These are phyloP conservation scores for Intellagama lesueurii DNA, from an alignment of 2,797 vertebrate genomes.

Conservation along the genomic window DNA sequence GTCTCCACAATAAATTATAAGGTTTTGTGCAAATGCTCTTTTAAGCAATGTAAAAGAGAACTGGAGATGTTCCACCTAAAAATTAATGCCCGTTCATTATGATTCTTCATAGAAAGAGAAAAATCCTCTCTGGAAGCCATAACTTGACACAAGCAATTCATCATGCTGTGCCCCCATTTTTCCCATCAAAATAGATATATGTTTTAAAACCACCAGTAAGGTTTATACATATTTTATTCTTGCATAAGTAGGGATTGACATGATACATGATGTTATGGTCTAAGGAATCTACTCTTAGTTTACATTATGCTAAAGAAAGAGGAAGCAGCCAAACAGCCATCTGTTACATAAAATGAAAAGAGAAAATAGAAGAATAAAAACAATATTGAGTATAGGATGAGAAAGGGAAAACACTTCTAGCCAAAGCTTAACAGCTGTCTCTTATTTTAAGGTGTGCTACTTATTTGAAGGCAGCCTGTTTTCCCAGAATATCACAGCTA, in stretches of 20 bases:
- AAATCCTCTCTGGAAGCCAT: neutral
- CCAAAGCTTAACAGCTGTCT: slow-evolving; percentile 6
- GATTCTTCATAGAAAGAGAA: neutral
- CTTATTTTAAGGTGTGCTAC: neutral
- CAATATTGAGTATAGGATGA: neutral
- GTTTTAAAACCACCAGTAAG: slow-evolving; percentile 18
- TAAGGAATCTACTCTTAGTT: neutral
- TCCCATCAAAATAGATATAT: slow-evolving; percentile 3
- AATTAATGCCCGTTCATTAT: neutral
- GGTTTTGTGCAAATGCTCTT: neutral
- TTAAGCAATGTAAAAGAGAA: neutral
- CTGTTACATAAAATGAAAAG: neutral
- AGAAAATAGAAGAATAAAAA: neutral
- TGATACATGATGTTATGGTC: neutral
- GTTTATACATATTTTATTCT: neutral
- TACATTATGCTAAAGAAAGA: neutral
- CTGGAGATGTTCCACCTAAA: neutral
- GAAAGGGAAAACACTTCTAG: neutral
- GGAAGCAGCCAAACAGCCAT: neutral
- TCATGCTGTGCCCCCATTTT: neutral
- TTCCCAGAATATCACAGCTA: neutral
- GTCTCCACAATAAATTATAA: neutral
- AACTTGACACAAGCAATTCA: rapidly evolving
- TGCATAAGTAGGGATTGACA: slow-evolving; percentile 7
- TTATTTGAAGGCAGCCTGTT: slow-evolving; percentile 6